Percentiles rank a stretch among this genome's conserved stretches.
phyloP scores from a whole-genome alignment of 2,797 vertebrate species.

The Calcarius lapponicus region DNA sequence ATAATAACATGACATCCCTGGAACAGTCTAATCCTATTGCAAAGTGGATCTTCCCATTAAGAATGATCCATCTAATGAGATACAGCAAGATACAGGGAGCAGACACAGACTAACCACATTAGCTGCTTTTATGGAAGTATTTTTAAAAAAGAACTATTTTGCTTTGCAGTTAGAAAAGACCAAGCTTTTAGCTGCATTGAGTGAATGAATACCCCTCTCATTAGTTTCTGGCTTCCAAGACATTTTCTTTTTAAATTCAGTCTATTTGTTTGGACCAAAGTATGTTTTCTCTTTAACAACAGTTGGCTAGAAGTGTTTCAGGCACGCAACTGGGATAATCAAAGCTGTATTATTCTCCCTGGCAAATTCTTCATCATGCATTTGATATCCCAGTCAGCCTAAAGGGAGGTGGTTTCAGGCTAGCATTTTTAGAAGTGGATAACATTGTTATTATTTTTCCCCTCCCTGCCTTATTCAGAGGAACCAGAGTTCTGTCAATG shows the following conservation, averaged over 20 bases:
- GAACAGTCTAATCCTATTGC: neutral
- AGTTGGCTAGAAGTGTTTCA: neutral
- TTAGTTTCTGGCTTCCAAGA: slow-evolving; percentile 14
- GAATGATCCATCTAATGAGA: neutral
- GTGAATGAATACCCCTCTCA: neutral
- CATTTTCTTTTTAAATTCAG: neutral
- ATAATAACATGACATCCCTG: neutral
- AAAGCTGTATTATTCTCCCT: slow-evolving; percentile 46
- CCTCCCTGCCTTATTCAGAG: slow-evolving; percentile 24
- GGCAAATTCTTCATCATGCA: neutral
- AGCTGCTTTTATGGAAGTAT: neutral
- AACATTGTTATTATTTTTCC: slow-evolving; percentile 12
- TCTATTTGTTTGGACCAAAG: slow-evolving; percentile 10
- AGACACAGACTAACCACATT: slow-evolving; percentile 17
- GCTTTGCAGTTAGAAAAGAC: neutral
- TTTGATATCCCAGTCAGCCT: neutral
- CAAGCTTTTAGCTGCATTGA: neutral
- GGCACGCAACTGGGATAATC: neutral
- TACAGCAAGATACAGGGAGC: neutral
- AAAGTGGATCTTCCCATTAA: slow-evolving; percentile 24
- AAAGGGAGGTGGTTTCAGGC: neutral
- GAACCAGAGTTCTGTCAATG: neutral
- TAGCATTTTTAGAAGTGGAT: slow-evolving; percentile 15
- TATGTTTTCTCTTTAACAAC: neutral
- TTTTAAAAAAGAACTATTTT: neutral